Evolutionary conservation across 2,113 vertebrate species (phyloP), one percentile per base, ranked within the genome.

Genomic region (Elgaria multicarinata): DNA sequence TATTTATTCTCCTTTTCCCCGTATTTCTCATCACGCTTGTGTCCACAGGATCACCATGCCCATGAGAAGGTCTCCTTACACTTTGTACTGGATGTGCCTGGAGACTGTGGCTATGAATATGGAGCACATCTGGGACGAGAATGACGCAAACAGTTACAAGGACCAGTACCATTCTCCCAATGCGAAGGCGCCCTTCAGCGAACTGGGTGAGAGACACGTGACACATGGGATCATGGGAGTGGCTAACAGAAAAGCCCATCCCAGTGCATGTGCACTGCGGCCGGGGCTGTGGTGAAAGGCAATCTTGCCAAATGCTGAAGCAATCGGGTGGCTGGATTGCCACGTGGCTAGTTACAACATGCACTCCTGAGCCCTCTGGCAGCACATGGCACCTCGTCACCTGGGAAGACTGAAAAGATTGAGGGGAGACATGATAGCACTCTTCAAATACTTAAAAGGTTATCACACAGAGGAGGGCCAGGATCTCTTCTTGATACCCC

Each of bases 181-280:
- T 92, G 50, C 98, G 89, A 96, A 98, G 96, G 98, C 98, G 1
- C 98, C 98, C 83, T 98, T 98, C 94, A 98, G 95, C 16, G 87
- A 96, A 16, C 96, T 98, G 85, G 95, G 98, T 98, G 95, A 97
- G 98, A 0, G 31, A 0, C 0, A 0, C 20, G 6, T 39, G 1
- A 3, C 12, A 58, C 12, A 14, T 20, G 58, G 16, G 58, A 58
- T 3, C 13, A 58, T 9, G 24, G 42, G 44, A 13, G 10, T 1
- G 55, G 55, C 55, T 14, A 2, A 13, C 16, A 18, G 55, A 58
- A 18, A 18, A 58, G 55, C 55, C 55, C 16, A 14, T 58, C 13
- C 13, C 12, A 18, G 55, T 58, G 55, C 10, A 58, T 58, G 55
- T 24, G 64, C 24, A 6, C 22, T 24, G 64, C 20, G 7, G 22